Percentiles rank a stretch among this genome's conserved stretches.
Evolutionary conservation across 2,113 vertebrate species (phyloP).

Genomic region (Lathamus discolor): DNA sequence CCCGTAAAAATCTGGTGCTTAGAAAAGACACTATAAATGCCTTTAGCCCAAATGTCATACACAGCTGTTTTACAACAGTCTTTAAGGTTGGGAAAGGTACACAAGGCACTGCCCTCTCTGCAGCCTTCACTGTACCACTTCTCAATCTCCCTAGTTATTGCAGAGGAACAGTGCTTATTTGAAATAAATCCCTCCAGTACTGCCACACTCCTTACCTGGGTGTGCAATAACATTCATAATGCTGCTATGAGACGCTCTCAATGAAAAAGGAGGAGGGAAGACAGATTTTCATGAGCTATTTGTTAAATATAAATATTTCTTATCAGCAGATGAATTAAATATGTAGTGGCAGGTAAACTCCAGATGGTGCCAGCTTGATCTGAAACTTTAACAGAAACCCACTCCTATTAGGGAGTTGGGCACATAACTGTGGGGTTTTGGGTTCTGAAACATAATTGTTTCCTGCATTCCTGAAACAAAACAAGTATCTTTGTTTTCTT

Average conservation of each 20-base stretch:
- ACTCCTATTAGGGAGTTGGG: background rate
- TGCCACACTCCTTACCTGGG: background rate
- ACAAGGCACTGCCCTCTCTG: background rate
- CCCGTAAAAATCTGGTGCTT: background rate
- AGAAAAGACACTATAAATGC: background rate
- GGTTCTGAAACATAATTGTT: background rate
- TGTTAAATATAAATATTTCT: background rate
- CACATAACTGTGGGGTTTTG: background rate
- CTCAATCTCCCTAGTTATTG: background rate
- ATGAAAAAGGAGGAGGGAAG: background rate
- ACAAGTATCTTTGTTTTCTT: background rate
- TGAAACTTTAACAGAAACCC: background rate
- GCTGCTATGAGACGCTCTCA: background rate
- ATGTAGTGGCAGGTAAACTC: background rate
- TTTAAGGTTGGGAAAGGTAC: background rate
- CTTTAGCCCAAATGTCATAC: background rate
- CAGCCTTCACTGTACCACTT: background rate
- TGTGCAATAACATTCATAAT: background rate
- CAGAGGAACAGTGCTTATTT: background rate
- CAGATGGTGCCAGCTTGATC: background rate
- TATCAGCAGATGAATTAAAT: background rate
- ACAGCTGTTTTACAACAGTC: background rate
- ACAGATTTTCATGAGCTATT: background rate
- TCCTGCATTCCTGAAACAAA: background rate
- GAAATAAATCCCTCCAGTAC: background rate